Percentiles rank a stretch among this genome's conserved stretches.
phyloP scores from a whole-genome alignment of 2,113 vertebrate species.

The Ceratotherium simum region DNA sequence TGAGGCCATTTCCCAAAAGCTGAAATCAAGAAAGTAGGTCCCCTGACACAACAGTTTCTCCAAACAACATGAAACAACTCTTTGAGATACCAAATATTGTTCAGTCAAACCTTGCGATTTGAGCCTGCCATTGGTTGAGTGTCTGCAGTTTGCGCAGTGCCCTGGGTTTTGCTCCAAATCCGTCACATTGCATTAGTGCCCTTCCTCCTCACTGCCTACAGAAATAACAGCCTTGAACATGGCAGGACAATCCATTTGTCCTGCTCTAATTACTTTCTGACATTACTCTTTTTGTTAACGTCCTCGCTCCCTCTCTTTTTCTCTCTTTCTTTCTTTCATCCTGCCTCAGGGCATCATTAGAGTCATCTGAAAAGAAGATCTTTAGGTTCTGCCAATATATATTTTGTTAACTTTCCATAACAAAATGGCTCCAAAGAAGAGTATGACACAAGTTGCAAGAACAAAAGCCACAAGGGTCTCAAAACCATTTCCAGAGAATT shows the following conservation, averaged over 20 bases:
- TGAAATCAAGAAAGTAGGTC: slow-evolving; percentile 64
- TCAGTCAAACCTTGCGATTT: slow-evolving; percentile 82
- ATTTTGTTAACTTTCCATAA: slow-evolving; percentile 54
- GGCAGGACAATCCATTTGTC: slow-evolving; percentile 94
- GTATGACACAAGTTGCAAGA: background rate
- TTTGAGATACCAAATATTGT: slow-evolving; percentile 85
- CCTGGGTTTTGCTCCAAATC: slow-evolving; percentile 97
- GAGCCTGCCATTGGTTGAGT: slow-evolving; percentile 82
- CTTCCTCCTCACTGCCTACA: slow-evolving; percentile 95
- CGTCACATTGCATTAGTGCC: slow-evolving; percentile 97
- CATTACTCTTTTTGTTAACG: slow-evolving; percentile 88
- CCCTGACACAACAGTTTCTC: slow-evolving; percentile 80
- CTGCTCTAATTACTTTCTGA: slow-evolving; percentile 96
- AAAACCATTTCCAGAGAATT: slow-evolving; percentile 27
- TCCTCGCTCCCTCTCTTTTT: slow-evolving; percentile 80
- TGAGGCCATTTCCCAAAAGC: background rate
- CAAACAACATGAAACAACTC: slow-evolving; percentile 82
- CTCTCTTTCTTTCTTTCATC: slow-evolving; percentile 74
- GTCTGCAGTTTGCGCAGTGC: slow-evolving; percentile 89
- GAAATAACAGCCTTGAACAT: slow-evolving; percentile 96
- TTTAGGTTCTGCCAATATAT: slow-evolving; percentile 34
- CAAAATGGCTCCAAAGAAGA: slow-evolving; percentile 37
- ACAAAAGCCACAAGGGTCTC: slow-evolving; percentile 44
- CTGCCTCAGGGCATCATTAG: slow-evolving; percentile 59
- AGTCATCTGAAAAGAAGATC: slow-evolving; percentile 77